phyloP scores from a whole-genome alignment of 2,888 invertebrate genomes.

The Agrenia bidenticulata region DNA sequence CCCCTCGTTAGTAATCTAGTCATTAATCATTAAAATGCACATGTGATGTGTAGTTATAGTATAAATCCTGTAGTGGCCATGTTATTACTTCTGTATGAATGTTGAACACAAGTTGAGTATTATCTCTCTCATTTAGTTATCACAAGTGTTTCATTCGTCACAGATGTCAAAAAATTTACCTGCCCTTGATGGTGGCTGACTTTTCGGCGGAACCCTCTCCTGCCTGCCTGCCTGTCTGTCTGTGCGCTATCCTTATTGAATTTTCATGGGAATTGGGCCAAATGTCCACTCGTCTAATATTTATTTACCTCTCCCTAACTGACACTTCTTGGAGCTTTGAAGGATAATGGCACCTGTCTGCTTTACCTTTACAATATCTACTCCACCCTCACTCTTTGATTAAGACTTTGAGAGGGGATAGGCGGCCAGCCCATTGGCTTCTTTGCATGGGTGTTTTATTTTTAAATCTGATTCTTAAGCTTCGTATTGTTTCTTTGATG shows the following conservation, averaged over 20 bases:
- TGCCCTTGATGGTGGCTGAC: not conserved
- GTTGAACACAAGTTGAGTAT: too few relatives aligned
- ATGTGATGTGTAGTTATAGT: not conserved
- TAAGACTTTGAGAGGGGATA: too few relatives aligned
- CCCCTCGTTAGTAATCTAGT: conserved; percentile 17
- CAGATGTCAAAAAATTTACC: conserved; percentile 16
- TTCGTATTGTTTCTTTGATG: too few relatives aligned
- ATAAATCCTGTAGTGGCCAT: not conserved
- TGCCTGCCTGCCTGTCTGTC: too few relatives aligned
- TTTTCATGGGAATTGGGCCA: conserved; percentile 46
- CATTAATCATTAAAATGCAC: conserved; percentile 16
- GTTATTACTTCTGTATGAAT: not conserved
- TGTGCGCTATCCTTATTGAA: conserved; percentile 13
- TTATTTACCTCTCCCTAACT: not conserved
- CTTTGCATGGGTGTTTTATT: too few relatives aligned
- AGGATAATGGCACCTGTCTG: not conserved
- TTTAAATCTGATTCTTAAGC: too few relatives aligned
- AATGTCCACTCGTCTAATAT: conserved; percentile 30
- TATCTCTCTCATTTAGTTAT: not conserved
- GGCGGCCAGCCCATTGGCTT: too few relatives aligned
- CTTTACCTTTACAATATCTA: not conserved
- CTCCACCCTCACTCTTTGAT: conserved; percentile 1
- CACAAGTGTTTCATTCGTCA: conserved; percentile 12
- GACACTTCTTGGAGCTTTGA: not conserved
- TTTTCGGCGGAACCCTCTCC: not conserved